Conservation (phyloP, 1,140 invertebrate species). For the Nixonia krombeini region DNA sequence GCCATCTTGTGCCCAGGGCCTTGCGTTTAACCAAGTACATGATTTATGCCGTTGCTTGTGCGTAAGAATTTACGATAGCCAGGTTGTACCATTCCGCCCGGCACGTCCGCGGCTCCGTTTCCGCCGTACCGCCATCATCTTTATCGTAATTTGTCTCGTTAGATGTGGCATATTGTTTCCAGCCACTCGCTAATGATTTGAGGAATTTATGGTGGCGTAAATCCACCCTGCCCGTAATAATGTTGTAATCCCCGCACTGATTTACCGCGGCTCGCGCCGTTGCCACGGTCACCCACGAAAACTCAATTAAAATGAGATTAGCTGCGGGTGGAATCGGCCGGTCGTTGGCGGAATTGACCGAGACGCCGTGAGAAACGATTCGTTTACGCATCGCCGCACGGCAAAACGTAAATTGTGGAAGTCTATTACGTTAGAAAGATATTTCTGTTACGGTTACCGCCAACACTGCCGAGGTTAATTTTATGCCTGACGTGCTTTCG, state of each 20-base stretch:
- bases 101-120: conserved; percentile 8
- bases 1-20: conserved; percentile 22
- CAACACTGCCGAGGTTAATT: too few species aligned
- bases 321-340: too few species aligned
- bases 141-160: conserved; percentile 14
- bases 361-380: too few species aligned
- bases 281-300: too few species aligned
- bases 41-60: conserved; percentile 8
- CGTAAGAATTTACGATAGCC: conserved; percentile 17
- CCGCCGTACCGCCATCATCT: conserved; percentile 8
- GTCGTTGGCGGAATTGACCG: too few species aligned
- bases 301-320: too few species aligned
- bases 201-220: conserved; percentile 1
- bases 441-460: too few species aligned
- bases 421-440: too few species aligned
- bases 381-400: too few species aligned
- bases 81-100: not conserved
- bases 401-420: too few species aligned
- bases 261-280: too few species aligned
- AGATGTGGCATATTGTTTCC: conserved; percentile 6
- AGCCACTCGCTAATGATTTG: conserved; percentile 1
- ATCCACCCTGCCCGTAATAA: not conserved
- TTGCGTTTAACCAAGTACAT: conserved; percentile 16
- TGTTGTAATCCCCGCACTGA: not conserved
- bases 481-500: too few species aligned